Percentiles rank a stretch among this genome's conserved stretches.
phyloP scores from a whole-genome alignment of 37 sponge, comb jelly and placozoan genomes.

The Spongilla lacustris region DNA sequence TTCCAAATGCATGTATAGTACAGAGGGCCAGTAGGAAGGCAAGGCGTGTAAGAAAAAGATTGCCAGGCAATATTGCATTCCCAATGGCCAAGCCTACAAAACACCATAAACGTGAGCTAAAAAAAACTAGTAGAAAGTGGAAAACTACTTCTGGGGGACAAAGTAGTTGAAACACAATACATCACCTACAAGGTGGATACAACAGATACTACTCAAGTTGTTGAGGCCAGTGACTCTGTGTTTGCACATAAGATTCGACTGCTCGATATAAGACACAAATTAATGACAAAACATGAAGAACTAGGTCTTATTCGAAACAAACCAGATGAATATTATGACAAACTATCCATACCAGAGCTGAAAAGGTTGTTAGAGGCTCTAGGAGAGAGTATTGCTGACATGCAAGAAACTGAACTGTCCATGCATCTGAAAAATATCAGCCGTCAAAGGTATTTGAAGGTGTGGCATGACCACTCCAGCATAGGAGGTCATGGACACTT shows the following conservation, averaged over 20 bases:
- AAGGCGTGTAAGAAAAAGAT: not conserved
- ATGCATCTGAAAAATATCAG: too few species aligned
- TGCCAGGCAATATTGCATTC: not conserved
- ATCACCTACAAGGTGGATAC: not conserved
- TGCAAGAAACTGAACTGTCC: too few species aligned
- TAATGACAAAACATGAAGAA: constrained; percentile 18
- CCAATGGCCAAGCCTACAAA: not conserved
- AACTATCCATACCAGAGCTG: not conserved
- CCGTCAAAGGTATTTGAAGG: not conserved
- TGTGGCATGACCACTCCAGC: constrained; percentile 42
- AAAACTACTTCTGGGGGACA: not conserved
- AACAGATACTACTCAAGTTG: constrained; percentile 10
- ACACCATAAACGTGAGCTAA: not conserved
- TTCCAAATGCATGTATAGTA: not conserved
- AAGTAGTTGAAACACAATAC: not conserved
- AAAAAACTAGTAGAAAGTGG: not conserved
- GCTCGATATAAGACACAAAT: constrained; percentile 4
- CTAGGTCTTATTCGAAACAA: constrained; percentile 6
- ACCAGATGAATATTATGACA: not conserved
- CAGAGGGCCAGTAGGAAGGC: not conserved
- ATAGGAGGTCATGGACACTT: constrained; percentile 17
- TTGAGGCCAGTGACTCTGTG: not conserved
- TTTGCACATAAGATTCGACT: constrained; percentile 1
- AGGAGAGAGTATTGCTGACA: not conserved
- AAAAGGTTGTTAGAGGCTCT: not conserved